phyloP scores from a whole-genome alignment of 2,888 invertebrate species.

The Zonitis immaculata region DNA sequence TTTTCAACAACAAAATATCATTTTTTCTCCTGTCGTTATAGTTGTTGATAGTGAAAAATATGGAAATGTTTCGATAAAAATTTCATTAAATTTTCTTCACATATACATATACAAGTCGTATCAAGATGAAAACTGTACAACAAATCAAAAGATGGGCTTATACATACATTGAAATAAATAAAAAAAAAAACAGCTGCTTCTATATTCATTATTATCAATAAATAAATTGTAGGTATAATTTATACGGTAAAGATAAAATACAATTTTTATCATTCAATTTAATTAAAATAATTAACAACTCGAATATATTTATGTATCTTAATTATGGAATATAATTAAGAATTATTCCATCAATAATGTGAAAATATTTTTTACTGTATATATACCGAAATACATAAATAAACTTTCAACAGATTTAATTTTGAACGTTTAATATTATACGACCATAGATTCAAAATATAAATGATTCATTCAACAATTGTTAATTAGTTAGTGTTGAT shows the following conservation, averaged over 20 bases:
- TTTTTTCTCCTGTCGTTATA: too few species aligned
- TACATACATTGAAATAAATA: too few species aligned
- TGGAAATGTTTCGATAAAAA: constrained; percentile 18
- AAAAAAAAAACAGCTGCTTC: too few species aligned
- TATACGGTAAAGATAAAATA: too few species aligned
- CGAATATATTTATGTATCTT: not conserved
- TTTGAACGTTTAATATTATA: not conserved
- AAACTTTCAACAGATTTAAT: not conserved
- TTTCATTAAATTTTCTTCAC: constrained; percentile 13
- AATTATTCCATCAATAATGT: not conserved
- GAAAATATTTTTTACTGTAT: not conserved
- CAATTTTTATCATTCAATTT: not conserved
- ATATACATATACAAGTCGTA: not conserved
- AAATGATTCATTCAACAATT: not conserved
- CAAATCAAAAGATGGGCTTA: not conserved
- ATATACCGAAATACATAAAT: too few species aligned
- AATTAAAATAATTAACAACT: not conserved
- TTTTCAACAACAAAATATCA: too few species aligned
- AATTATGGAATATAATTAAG: not conserved
- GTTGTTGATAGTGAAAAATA: constrained; percentile 17
- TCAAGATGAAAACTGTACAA: not conserved
- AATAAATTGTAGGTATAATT: too few species aligned
- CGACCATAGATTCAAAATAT: not conserved
- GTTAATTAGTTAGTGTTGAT: constrained; percentile 3
- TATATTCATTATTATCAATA: too few species aligned